These are phyloP conservation scores for Spatulosminthurus flaviceps DNA, from an alignment of 2,888 invertebrate genomes.

Conservation along the genomic window DNA sequence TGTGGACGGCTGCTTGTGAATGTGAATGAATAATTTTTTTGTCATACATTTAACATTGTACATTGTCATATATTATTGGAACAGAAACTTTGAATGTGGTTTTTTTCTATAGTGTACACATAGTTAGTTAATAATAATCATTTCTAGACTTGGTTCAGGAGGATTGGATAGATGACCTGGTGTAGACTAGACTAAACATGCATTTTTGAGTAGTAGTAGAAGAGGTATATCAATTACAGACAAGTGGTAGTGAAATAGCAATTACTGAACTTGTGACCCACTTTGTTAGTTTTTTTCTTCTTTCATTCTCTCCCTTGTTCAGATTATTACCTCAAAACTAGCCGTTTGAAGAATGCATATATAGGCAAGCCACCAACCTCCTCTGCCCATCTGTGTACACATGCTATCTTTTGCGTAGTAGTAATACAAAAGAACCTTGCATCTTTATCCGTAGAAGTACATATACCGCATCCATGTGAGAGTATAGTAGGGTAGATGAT, in stretches of 20 bases:
- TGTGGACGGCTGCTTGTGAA: too few species aligned
- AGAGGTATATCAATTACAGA: background rate
- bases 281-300: too few species aligned
- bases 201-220: background rate
- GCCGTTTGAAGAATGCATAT: background rate
- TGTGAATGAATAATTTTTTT: too few species aligned
- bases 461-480: too few species aligned
- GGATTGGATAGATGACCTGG: background rate
- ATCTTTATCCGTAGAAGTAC: too few species aligned
- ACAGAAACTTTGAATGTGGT: too few species aligned
- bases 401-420: background rate
- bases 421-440: background rate
- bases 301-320: background rate
- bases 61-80: too few species aligned
- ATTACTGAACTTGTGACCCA: slow-evolving; percentile 24
- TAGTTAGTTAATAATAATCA: too few species aligned
- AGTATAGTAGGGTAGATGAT: too few species aligned
- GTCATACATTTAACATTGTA: too few species aligned
- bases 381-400: background rate
- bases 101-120: too few species aligned
- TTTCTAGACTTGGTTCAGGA: background rate
- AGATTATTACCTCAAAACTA: slow-evolving; percentile 1
- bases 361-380: too few species aligned
- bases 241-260: background rate
- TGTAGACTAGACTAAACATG: slow-evolving; percentile 21